Base-by-base conservation (phyloP, 2,797 vertebrate species). In the Paguma larvata region DNA sequence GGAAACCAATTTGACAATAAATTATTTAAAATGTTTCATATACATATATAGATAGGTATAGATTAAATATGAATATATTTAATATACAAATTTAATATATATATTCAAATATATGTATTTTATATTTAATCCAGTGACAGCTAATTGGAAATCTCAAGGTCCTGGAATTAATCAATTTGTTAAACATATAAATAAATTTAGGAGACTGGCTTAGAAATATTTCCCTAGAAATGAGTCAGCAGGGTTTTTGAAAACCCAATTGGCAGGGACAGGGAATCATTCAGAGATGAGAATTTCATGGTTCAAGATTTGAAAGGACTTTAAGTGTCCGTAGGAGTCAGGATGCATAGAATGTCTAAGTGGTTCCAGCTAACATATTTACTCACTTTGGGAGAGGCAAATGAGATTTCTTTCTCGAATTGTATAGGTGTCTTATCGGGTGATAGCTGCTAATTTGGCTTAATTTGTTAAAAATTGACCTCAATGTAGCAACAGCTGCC, bases 251-350 rank as follows among this genome's bases (percentile, higher is more conserved):
- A 88, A 94, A 93, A 92, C n/a, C 9, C 0, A 62, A 0, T 27
- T 93, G 92, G 19, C 65, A 93, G 21, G 25, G 18, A 51, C 34
- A 80, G n/a, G 18, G 4, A 85, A 85, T 94, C 30, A 68, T 41
- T 93, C 48, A 68, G 51, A 96, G n/a, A 86, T 63, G 41, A 93
- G 5, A 51, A 91, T 73, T 72, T 95, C 63, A 70, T 87, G 63
- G 51, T 68, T 91, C 19, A 79, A 63, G 41, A 84, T 56, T 34
- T 84, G 70, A 94, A 95, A 88, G 53, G 53, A 62, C 18, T 91
- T 44, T 19, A 44, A 18, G 46, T 53, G 34, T 85, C 30, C 63
- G 10, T 12, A 73, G 34, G 12, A 68, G 10, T 86, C 6, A 19
- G 34, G 19, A 73, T 85, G 23, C 11, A 32, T 32, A 65, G 23